phyloP scores from a whole-genome alignment of 2,888 invertebrate species.

The Conchocele bisecta region DNA sequence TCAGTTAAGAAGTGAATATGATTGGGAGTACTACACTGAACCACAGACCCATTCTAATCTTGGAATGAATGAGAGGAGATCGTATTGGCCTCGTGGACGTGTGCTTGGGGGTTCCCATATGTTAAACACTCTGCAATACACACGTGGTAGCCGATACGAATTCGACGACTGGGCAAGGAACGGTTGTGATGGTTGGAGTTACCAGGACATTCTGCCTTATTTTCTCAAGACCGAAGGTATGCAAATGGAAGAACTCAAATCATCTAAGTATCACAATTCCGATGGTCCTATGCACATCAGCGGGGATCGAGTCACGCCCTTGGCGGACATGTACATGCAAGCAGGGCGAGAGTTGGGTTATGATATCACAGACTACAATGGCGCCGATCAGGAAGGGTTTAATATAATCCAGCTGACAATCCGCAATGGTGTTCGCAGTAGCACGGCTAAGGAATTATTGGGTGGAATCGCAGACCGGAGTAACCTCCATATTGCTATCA shows the following conservation, averaged over 20 bases:
- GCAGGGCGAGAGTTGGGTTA: slow-evolving; percentile 87
- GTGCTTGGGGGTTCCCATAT: slow-evolving; percentile 27
- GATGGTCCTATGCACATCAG: slow-evolving; percentile 74
- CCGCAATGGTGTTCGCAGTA: slow-evolving; percentile 69
- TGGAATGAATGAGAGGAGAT: slow-evolving; percentile 17
- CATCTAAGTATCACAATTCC: slow-evolving; percentile 67
- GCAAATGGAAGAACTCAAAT: slow-evolving; percentile 11
- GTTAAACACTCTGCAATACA: slow-evolving; percentile 25
- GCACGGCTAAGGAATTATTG: slow-evolving; percentile 76
- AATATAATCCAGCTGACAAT: background rate
- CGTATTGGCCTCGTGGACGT: slow-evolving; percentile 23
- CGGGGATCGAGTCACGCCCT: slow-evolving; percentile 59
- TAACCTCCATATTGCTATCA: slow-evolving; percentile 68
- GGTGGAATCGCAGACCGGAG: slow-evolving; percentile 57
- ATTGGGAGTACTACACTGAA: slow-evolving; percentile 42
- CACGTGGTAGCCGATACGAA: slow-evolving; percentile 23
- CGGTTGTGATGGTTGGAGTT: slow-evolving; percentile 18
- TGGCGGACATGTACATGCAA: slow-evolving; percentile 75
- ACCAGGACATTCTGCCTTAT: slow-evolving; percentile 4
- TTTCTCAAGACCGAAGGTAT: slow-evolving; percentile 16
- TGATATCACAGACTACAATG: slow-evolving; percentile 83
- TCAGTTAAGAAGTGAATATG: slow-evolving; percentile 11
- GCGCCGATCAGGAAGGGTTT: slow-evolving; percentile 67
- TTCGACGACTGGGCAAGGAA: slow-evolving; percentile 14
- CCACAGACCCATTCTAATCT: slow-evolving; percentile 19